Base-by-base conservation (phyloP, 2,888 invertebrate species). In the Metacarcinus magister region DNA sequence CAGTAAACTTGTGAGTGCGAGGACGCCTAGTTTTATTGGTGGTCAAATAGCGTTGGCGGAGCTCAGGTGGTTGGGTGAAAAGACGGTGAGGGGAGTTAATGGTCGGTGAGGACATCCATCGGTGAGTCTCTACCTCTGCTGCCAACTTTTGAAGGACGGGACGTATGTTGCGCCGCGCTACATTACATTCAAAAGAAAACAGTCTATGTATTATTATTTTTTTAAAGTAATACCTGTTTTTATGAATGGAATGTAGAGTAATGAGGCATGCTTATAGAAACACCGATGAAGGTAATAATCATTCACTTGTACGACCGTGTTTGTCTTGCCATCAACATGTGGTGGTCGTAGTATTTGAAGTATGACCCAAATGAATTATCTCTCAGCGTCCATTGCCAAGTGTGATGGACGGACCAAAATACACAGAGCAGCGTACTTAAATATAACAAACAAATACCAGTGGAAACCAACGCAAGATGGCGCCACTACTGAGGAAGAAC, bases 91-190 rank as follows among this genome's bases (percentile, higher is more conserved):
- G 67, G 4, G n/a, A 67, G 67, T 67, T 67, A 67, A 67, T 67
- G 67, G 67, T 67, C 67, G 67, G 67, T 67, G 23, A 67, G 67
- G 67, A 67, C 67, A n/a, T 67, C n/a, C n/a, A n/a, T 67, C 67
- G n/a, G n/a, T 67, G 54, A 67, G 67, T 5, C 5, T n/a, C n/a
- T n/a, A 23, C 19, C 19, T 67, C n/a, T 67, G 67, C 67, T 67
- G 67, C 67, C 67, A 67, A 67, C 67, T 67, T 67, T 67, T 67
- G 67, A 67, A n/a, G n/a, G 67, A 67, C n/a, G 67, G 67, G n/a
- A 67, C 23, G 4, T 7, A n/a, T n/a, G 23, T n/a, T n/a, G n/a
- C 67, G n/a, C n/a, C 67, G 67, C n/a, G 23, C n/a, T 67, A 67
- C 67, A n/a, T n/a, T 67, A 2, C 7, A n/a, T n/a, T n/a, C n/a